Evolutionary conservation across 2,797 vertebrate genomes (phyloP).

Genomic region (Anolis apletophallus): DNA sequence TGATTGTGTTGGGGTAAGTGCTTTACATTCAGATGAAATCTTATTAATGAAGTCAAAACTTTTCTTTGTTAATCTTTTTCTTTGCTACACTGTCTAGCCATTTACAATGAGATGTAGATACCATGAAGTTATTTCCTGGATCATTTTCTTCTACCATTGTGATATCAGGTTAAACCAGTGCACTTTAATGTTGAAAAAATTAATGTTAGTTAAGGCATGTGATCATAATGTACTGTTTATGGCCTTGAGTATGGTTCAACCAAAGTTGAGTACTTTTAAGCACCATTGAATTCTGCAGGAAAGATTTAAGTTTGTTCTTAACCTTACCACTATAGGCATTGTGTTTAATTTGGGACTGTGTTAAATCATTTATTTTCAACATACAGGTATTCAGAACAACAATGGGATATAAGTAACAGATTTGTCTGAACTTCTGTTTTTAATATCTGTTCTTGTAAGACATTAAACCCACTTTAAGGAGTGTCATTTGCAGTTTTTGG

Average conservation of each 20-base stretch:
- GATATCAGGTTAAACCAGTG: not conserved
- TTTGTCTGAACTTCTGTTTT: not conserved
- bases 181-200: not conserved
- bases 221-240: not conserved
- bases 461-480: not conserved
- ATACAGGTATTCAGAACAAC: not conserved
- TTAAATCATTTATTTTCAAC: not conserved
- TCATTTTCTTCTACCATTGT: not conserved
- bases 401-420: not conserved
- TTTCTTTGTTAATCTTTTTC: not conserved
- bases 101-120: not conserved
- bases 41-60: not conserved
- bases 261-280: not conserved
- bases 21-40: not conserved
- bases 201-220: not conserved
- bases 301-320: not conserved
- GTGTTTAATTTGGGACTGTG: not conserved
- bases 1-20: conserved; percentile 98
- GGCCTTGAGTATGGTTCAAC: not conserved
- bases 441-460: not conserved
- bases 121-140: not conserved
- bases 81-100: not conserved
- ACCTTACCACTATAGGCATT: not conserved
- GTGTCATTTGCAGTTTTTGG: not conserved
- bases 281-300: not conserved